Percentiles rank a stretch among this genome's conserved stretches.
These are phyloP conservation scores for Operophtera brumata DNA, from an alignment of 2,888 invertebrate genomes.

Conservation along the genomic window DNA sequence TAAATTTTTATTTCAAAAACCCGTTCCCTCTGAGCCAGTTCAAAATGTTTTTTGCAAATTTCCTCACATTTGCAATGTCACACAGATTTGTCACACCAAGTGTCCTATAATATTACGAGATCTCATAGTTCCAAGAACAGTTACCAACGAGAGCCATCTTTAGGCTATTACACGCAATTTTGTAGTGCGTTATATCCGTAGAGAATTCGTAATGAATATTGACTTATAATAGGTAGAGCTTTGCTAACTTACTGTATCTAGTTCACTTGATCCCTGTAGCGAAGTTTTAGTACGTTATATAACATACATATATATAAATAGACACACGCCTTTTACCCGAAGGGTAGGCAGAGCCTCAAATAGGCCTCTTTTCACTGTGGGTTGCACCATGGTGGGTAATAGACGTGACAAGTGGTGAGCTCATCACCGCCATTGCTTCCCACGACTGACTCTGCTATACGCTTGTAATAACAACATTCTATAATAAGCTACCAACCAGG, in stretches of 20 bases:
- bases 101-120: conserved; percentile 3
- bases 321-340: too few relatives aligned
- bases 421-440: too few relatives aligned
- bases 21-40: not conserved
- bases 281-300: too few relatives aligned
- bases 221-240: conserved; percentile 12
- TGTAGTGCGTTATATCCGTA: conserved; percentile 39
- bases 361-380: too few relatives aligned
- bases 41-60: not conserved
- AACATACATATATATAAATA: too few relatives aligned
- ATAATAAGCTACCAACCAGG: too few relatives aligned
- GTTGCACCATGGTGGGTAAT: too few relatives aligned
- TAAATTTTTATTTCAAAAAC: too few relatives aligned
- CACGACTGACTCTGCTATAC: too few relatives aligned
- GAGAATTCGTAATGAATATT: conserved; percentile 32
- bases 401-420: too few relatives aligned
- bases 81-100: conserved; percentile 23
- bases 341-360: too few relatives aligned
- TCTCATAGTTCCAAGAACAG: conserved; percentile 1
- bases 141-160: conserved; percentile 19
- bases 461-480: too few relatives aligned
- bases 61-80: conserved; percentile 19
- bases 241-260: not conserved
- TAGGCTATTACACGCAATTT: conserved; percentile 40
- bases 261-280: not conserved